Percentiles rank a stretch among this genome's conserved stretches.
These are phyloP conservation scores for Drosophila kurseongensis DNA, from an alignment of 1,140 invertebrate species.

Conservation along the genomic window DNA sequence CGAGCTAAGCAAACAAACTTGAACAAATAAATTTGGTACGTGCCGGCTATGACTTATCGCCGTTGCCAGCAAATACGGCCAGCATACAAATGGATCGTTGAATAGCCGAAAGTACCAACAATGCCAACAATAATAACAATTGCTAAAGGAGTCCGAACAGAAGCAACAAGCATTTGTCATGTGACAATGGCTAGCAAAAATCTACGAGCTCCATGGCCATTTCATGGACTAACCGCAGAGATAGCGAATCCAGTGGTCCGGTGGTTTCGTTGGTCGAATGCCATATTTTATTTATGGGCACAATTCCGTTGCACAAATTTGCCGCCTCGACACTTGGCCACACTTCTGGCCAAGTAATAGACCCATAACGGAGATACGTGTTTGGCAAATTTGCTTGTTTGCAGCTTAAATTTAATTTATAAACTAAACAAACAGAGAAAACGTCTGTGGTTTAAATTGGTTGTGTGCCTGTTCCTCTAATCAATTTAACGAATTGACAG, in stretches of 20 bases:
- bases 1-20: constrained; percentile 57
- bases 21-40: constrained; percentile 73
- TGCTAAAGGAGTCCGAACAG: constrained; percentile 11
- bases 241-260: constrained; percentile 15
- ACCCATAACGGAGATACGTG: constrained; percentile 60
- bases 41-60: constrained; percentile 72
- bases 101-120: constrained; percentile 42
- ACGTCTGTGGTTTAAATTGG: too few species aligned
- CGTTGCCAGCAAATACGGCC: constrained; percentile 21
- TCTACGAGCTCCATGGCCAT: constrained; percentile 28
- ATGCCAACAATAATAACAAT: constrained; percentile 46
- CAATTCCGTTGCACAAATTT: constrained; percentile 61
- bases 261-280: constrained; percentile 25
- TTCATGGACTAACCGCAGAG: constrained; percentile 56
- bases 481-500: constrained; percentile 11
- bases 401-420: constrained; percentile 59
- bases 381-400: constrained; percentile 36
- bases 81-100: constrained; percentile 65
- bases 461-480: background rate
- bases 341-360: constrained; percentile 60
- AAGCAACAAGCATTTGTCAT: constrained; percentile 77
- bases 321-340: constrained; percentile 23
- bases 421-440: constrained; percentile 28
- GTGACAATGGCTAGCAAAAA: constrained; percentile 63
- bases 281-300: constrained; percentile 73